Base-by-base conservation (phyloP, 1,140 invertebrate species). In the Platyscapa corneri region DNA sequence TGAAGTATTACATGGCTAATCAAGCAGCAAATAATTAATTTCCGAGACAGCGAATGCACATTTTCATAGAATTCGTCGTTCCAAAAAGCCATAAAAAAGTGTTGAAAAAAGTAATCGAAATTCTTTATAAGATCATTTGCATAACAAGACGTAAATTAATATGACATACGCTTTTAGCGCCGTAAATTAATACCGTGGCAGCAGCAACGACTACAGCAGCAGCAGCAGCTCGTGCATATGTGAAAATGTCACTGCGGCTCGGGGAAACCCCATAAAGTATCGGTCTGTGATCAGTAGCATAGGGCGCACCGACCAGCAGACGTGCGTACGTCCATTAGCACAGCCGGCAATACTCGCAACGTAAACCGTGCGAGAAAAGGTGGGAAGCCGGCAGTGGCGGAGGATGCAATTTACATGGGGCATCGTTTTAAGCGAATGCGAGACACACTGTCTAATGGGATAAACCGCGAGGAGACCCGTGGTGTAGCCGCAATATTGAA, bases 191-290 rank as follows among this genome's bases (percentile, higher is more conserved):
- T 83, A 83, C 39, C 23, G 20, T 27, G 6, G 18, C 42, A 3
- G 46, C 12, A 18, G 27, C 3, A 34, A 37, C 70, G 20, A 30
- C 64, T 53, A 32, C n/a, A 32, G 64, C 39, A 30, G 37, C 32
- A 16, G 78, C 23, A 67, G 60, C 64, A 67, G 64, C 30, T 49
- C 32, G 37, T 32, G 39, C 37, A 81, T 70, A 70, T 30, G 39
- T 70, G 60, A 81, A 64, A 64, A 39, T 65, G 56, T 60, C 53
- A 49, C 23, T 34, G 23, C 23, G 20, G 56, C 56, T 27, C 20
- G 34, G 27, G n/a, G 82, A 78, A 78, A 70, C 60, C 82, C 42
- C 74, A 83, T 83, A 83, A 83, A 84, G 83, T 79, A 84, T 84
- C 30, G 83, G 75, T 70, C 3, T n/a, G 42, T 37, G 74, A 65